Evolutionary conservation across 2,888 invertebrate species (phyloP).

Genomic region (Sesia apiformis): DNA sequence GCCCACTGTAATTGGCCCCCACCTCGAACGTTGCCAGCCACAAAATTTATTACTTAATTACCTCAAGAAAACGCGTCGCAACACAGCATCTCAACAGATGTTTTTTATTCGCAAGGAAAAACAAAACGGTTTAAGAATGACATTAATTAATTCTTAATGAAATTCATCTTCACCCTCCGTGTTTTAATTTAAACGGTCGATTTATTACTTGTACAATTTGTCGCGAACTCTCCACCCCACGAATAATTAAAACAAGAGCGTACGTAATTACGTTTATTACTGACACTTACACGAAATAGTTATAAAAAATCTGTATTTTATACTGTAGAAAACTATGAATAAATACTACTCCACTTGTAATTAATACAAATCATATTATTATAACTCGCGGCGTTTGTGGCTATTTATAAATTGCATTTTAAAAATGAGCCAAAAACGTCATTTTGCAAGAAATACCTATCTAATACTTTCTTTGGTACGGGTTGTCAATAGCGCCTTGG

Average conservation of each 20-base stretch:
- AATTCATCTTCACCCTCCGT: constrained; percentile 72
- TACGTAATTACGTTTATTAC: constrained; percentile 65
- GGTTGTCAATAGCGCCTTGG: constrained; percentile 55
- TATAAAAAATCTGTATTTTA: not conserved
- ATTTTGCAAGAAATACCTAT: not conserved
- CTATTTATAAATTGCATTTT: constrained; percentile 19
- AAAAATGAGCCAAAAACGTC: constrained; percentile 28
- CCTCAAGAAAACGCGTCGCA: constrained; percentile 70
- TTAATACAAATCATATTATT: not conserved
- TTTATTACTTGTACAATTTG: constrained; percentile 72
- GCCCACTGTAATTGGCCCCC: constrained; percentile 64
- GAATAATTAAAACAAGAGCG: constrained; percentile 48
- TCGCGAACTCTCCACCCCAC: constrained; percentile 40
- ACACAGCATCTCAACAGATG: constrained; percentile 56
- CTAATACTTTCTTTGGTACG: constrained; percentile 63
- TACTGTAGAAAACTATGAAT: constrained; percentile 17
- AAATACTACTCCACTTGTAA: constrained; percentile 21
- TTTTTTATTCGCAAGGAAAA: constrained; percentile 71
- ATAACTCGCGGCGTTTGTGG: not conserved
- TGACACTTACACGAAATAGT: constrained; percentile 25
- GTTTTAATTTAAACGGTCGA: constrained; percentile 70
- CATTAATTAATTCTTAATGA: constrained; percentile 76
- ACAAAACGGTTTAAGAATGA: constrained; percentile 73
- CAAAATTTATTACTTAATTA: constrained; percentile 76
- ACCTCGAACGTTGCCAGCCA: constrained; percentile 67